phyloP scores from a whole-genome alignment of 2,797 vertebrate genomes.

The Gobionotothen gibberifrons region DNA sequence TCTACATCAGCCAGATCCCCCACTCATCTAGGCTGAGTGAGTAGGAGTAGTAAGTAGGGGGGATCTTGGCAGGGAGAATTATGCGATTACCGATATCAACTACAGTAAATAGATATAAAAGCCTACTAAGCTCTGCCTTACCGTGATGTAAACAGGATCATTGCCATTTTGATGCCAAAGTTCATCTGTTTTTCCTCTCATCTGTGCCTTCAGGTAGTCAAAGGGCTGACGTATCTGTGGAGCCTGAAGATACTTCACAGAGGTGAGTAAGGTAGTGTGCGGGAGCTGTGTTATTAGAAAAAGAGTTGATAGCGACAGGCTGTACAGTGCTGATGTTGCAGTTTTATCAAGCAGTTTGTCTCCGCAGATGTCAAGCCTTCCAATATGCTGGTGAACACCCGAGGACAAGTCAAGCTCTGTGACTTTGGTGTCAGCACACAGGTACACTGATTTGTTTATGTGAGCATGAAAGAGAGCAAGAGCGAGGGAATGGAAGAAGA shows the following conservation, averaged over 20 bases:
- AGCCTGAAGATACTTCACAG: conserved; percentile 98
- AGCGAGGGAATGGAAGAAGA: conserved; percentile 6
- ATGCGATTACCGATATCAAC: too few relatives aligned
- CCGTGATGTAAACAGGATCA: not conserved
- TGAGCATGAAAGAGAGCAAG: not conserved
- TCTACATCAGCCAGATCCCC: not conserved
- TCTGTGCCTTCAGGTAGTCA: conserved; percentile 89
- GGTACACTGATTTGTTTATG: conserved; percentile 79
- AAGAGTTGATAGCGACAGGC: conserved; percentile 68
- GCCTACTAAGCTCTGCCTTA: too few relatives aligned
- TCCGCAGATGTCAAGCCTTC: conserved; percentile 96
- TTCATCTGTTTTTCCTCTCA: not conserved
- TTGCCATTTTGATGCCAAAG: not conserved
- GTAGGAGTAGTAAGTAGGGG: not conserved
- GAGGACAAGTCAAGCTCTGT: conserved; percentile 98
- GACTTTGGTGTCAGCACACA: conserved; percentile 99
- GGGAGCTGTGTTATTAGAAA: conserved; percentile 51
- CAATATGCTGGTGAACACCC: conserved; percentile 97
- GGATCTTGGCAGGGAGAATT: not conserved
- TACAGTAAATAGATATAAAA: too few relatives aligned
- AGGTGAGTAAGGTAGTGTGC: conserved; percentile 85
- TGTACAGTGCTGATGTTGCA: conserved; percentile 71
- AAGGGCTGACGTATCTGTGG: conserved; percentile 98
- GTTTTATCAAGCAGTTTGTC: conserved; percentile 75
- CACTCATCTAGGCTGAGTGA: not conserved